Percentiles rank a stretch among this genome's conserved stretches.
Conservation (phyloP, 2,113 vertebrate genomes). For the Psittacara wagleri region DNA sequence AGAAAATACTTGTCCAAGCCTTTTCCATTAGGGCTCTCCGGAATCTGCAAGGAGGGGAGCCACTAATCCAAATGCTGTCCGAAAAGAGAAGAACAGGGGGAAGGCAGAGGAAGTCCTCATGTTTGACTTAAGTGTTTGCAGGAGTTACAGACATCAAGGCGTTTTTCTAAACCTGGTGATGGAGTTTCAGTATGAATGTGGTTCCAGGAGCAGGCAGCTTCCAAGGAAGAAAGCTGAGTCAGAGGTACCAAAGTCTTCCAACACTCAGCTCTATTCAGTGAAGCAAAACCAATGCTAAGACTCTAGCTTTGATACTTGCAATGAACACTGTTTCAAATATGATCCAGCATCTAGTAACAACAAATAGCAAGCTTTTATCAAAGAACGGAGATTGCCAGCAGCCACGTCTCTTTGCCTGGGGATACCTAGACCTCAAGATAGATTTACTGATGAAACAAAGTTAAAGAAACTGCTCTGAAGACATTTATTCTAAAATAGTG, state of each 20-base stretch:
- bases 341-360: background rate
- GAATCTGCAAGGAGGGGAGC: background rate
- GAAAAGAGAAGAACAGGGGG: rapidly evolving
- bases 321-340: background rate
- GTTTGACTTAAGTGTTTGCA: background rate
- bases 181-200: background rate
- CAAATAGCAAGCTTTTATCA: background rate
- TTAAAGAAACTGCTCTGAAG: background rate
- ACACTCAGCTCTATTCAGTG: background rate
- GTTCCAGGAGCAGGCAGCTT: background rate
- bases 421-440: background rate
- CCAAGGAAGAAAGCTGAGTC: conserved; percentile 17
- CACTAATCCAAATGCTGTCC: background rate
- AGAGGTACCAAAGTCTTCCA: background rate
- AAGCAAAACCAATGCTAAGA: background rate
- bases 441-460: background rate
- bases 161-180: background rate
- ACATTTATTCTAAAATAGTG: background rate
- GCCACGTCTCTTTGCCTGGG: background rate
- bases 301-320: background rate
- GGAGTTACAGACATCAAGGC: background rate
- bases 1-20: background rate
- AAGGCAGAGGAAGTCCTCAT: background rate
- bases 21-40: rapidly evolving
- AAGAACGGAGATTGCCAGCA: background rate